A percentile compares a stretch with the other conserved stretches of the same genome.
Conservation (phyloP, 2,113 vertebrate species). For the Pelobates fuscus region DNA sequence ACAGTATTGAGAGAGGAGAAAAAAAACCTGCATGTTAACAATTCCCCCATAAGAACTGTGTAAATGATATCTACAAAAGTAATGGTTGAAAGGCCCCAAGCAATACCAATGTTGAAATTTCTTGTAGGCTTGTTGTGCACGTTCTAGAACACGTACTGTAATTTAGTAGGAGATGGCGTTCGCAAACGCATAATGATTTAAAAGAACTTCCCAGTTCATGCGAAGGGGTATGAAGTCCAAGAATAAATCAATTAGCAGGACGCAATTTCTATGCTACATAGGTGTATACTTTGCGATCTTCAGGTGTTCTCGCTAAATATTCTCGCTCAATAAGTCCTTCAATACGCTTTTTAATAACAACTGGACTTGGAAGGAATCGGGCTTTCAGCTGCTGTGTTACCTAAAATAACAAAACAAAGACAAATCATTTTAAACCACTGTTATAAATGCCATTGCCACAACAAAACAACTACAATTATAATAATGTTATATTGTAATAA, state of each 20-base stretch:
- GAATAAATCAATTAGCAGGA: conserved; percentile 75
- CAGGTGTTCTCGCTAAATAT: conserved; percentile 96
- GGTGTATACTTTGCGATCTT: conserved; percentile 98
- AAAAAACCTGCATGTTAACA: conserved; percentile 90
- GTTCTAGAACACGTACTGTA: conserved; percentile 87
- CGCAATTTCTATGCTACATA: conserved; percentile 90
- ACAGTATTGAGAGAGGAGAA: conserved; percentile 83
- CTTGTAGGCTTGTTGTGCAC: conserved; percentile 87
- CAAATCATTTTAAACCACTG: no score
- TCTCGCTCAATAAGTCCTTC: conserved; percentile 99
- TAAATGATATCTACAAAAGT: conserved; percentile 91
- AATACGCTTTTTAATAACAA: conserved; percentile 98
- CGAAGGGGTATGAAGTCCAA: conserved; percentile 83
- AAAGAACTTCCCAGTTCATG: conserved; percentile 95
- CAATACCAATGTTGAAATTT: conserved; percentile 85
- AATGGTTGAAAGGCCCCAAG: conserved; percentile 90
- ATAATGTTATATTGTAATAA: no score
- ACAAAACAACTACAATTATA: no score
- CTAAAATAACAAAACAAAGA: conserved; percentile 62
- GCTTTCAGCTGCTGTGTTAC: conserved; percentile 95
- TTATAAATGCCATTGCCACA: no score
- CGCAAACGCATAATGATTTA: conserved; percentile 82
- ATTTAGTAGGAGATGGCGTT: conserved; percentile 82
- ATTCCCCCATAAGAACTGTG: conserved; percentile 91
- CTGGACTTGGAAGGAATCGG: conserved; percentile 94